Conservation (phyloP, 1,140 invertebrate genomes). For the Epicauta chinensis region DNA sequence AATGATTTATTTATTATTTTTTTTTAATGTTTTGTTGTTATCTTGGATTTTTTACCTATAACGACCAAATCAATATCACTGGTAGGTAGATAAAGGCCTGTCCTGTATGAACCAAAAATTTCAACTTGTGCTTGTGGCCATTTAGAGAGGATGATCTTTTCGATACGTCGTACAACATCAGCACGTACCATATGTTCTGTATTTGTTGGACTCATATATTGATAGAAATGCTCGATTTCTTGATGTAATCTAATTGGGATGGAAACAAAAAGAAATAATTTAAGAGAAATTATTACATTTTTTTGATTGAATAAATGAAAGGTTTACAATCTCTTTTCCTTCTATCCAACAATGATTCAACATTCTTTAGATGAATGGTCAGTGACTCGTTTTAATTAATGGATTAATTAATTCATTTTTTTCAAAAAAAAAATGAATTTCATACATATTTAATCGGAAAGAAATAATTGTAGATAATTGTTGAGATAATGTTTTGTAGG, state of each 20-base stretch:
- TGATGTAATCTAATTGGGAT: conserved; percentile 74
- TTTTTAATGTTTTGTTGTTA: background rate
- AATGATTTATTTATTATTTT: background rate
- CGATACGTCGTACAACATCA: conserved; percentile 82
- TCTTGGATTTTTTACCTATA: conserved; percentile 58
- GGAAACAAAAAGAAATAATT: conserved; percentile 8
- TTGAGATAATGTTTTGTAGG: conserved; percentile 3
- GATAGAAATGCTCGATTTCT: conserved; percentile 94
- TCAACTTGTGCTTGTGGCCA: conserved; percentile 91
- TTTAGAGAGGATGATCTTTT: conserved; percentile 74
- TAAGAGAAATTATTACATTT: background rate
- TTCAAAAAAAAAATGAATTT: too few species aligned
- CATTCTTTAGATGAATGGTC: too few species aligned
- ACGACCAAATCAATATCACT: conserved; percentile 98
- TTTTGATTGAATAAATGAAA: background rate
- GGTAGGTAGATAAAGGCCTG: conserved; percentile 91
- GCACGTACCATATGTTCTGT: conserved; percentile 83
- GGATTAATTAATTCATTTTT: too few species aligned
- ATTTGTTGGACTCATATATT: conserved; percentile 86
- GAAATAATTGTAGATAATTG: conserved; percentile 9
- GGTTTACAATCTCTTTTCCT: background rate
- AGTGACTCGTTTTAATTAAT: too few species aligned
- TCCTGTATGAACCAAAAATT: conserved; percentile 93
- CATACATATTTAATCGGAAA: background rate
- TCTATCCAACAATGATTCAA: too few species aligned